Evolutionary conservation across 1,140 invertebrate species (phyloP).

Genomic region (Ceratina calcarata): DNA sequence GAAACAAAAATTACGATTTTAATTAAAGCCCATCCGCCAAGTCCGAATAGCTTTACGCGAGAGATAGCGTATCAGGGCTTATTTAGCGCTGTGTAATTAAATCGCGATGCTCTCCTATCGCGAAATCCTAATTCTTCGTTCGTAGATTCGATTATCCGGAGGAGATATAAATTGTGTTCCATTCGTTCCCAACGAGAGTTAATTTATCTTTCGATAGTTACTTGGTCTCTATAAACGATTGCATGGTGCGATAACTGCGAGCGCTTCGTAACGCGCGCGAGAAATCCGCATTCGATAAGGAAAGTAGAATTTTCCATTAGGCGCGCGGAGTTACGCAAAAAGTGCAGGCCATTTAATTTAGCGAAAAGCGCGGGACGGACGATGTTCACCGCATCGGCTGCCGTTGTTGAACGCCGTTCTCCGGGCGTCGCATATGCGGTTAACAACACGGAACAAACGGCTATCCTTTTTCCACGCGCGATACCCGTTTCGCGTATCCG

Average conservation of each 20-base stretch:
- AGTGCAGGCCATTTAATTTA: slow-evolving; percentile 57
- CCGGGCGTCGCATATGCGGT: slow-evolving; percentile 40
- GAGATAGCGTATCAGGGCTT: slow-evolving; percentile 28
- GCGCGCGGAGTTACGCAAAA: slow-evolving; percentile 9
- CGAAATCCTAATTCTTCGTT: slow-evolving; percentile 4
- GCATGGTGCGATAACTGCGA: no score
- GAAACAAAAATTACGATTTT: slow-evolving; percentile 49
- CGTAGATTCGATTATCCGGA: no score
- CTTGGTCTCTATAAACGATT: no score
- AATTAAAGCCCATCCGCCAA: slow-evolving; percentile 34
- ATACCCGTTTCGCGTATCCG: no score
- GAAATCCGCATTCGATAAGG: not conserved
- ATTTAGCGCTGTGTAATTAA: slow-evolving; percentile 34
- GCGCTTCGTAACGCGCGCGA: no score
- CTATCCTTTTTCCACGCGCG: not conserved
- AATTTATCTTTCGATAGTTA: no score
- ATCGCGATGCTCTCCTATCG: slow-evolving; percentile 1
- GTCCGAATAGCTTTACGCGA: slow-evolving; percentile 11
- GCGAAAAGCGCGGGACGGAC: slow-evolving; percentile 25
- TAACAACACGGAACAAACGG: slow-evolving; percentile 58
- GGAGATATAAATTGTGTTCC: no score
- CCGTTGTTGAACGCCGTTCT: slow-evolving; percentile 46
- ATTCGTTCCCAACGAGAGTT: no score
- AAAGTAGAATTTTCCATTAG: slow-evolving; percentile 12
- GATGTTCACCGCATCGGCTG: slow-evolving; percentile 54